A percentile compares a stretch with the other conserved stretches of the same genome.
These are phyloP conservation scores for Pissodes strobi DNA, from an alignment of 1,140 invertebrate species.

Conservation along the genomic window DNA sequence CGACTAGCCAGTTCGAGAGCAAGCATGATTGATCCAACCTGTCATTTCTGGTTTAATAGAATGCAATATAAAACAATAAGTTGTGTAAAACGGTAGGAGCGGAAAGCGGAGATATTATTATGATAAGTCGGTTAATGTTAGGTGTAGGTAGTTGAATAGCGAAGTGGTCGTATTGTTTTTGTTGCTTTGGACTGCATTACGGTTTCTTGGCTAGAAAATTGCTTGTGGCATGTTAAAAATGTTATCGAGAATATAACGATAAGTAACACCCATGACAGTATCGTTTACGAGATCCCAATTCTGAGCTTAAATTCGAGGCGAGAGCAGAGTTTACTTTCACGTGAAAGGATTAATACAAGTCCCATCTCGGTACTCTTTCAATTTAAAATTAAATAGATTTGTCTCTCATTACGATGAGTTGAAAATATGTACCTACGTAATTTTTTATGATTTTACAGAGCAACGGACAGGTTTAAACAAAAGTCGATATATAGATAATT, in stretches of 20 bases:
- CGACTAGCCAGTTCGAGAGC: not conserved
- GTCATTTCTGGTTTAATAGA: conserved; percentile 31
- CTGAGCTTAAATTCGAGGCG: too few relatives aligned
- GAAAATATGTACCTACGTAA: too few relatives aligned
- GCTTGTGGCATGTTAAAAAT: not conserved
- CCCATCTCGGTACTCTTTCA: too few relatives aligned
- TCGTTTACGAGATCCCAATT: too few relatives aligned
- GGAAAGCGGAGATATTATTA: conserved; percentile 11
- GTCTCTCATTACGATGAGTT: too few relatives aligned
- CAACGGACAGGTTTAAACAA: too few relatives aligned
- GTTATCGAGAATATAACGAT: not conserved
- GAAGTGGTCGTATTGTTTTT: not conserved
- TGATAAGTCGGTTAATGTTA: conserved; percentile 17
- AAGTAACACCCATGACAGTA: too few relatives aligned
- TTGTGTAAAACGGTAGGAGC: conserved; percentile 27
- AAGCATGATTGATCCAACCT: conserved; percentile 25
- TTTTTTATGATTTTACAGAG: too few relatives aligned
- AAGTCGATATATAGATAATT: too few relatives aligned
- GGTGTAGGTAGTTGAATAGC: conserved; percentile 5
- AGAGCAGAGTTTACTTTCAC: too few relatives aligned
- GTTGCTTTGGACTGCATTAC: not conserved
- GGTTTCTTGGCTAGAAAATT: not conserved
- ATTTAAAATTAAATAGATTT: too few relatives aligned
- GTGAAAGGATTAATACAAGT: too few relatives aligned
- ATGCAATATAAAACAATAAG: conserved; percentile 29